A percentile compares a stretch with the other conserved stretches of the same genome.
Conservation (phyloP, 2,113 vertebrate genomes). For the Urocynchramus pylzowi region DNA sequence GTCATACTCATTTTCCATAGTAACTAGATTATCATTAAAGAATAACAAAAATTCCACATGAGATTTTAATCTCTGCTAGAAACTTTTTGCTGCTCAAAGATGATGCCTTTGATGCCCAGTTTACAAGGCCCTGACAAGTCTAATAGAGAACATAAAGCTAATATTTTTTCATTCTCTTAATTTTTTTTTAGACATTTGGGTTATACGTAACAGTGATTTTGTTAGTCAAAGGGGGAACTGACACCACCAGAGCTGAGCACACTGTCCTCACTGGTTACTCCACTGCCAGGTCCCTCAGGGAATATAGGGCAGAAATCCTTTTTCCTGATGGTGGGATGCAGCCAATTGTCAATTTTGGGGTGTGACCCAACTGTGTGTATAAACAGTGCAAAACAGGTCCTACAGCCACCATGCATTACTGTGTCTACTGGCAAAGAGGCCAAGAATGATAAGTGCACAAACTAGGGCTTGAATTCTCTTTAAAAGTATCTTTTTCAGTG, state of each 20-base stretch:
- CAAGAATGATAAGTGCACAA: neutral
- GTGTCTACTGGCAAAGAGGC: neutral
- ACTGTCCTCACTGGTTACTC: accelerated
- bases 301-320: neutral
- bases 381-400: neutral
- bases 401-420: neutral
- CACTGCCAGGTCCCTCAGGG: neutral
- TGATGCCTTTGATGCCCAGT: neutral
- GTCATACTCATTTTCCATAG: slow-evolving; percentile 1
- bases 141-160: neutral
- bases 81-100: neutral
- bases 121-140: accelerated
- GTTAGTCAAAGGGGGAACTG: neutral
- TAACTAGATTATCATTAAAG: neutral
- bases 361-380: accelerated
- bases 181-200: neutral
- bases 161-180: neutral
- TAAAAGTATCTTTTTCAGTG: neutral
- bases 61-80: neutral
- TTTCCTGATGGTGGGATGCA: neutral
- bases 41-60: neutral
- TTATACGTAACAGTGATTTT: neutral
- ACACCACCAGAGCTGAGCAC: neutral
- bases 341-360: neutral
- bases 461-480: neutral